A percentile compares a stretch with the other conserved stretches of the same genome.
phyloP scores from a whole-genome alignment of 1,140 invertebrate genomes.

The Drosophila nigrodunni region DNA sequence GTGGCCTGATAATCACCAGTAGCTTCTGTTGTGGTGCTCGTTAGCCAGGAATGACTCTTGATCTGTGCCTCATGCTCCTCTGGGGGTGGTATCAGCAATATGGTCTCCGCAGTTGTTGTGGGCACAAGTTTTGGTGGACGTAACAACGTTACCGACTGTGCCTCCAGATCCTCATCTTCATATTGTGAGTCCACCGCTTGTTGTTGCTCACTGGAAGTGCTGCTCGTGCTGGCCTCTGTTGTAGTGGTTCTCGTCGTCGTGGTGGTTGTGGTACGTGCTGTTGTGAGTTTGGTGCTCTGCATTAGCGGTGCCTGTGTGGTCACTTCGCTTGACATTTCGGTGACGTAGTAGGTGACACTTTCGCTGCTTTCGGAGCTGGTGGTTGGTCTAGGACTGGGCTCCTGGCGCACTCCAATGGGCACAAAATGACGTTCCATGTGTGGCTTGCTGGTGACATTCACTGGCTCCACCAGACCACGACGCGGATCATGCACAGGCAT shows the following conservation, averaged over 20 bases:
- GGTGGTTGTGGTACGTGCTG: conserved; percentile 36
- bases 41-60: conserved; percentile 73
- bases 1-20: conserved; percentile 41
- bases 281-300: conserved; percentile 30
- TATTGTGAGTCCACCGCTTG: conserved; percentile 51
- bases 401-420: conserved; percentile 44
- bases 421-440: conserved; percentile 57
- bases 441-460: conserved; percentile 57
- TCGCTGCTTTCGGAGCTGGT: conserved; percentile 53
- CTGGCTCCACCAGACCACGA: conserved; percentile 63
- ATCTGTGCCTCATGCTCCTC: conserved; percentile 80
- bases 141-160: conserved; percentile 70
- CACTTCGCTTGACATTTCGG: conserved; percentile 58
- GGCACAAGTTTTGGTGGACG: conserved; percentile 68
- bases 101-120: conserved; percentile 80
- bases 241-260: conserved; percentile 38
- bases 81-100: conserved; percentile 76
- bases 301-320: conserved; percentile 50
- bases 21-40: conserved; percentile 48
- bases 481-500: conserved; percentile 85
- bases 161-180: conserved; percentile 74
- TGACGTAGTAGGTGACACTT: conserved; percentile 72
- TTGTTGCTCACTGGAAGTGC: conserved; percentile 27
- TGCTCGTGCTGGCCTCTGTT: conserved; percentile 29
- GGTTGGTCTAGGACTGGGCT: conserved; percentile 42